These are phyloP conservation scores for Nemotelus nigrinus DNA, from an alignment of 2,888 invertebrate species.

Conservation along the genomic window DNA sequence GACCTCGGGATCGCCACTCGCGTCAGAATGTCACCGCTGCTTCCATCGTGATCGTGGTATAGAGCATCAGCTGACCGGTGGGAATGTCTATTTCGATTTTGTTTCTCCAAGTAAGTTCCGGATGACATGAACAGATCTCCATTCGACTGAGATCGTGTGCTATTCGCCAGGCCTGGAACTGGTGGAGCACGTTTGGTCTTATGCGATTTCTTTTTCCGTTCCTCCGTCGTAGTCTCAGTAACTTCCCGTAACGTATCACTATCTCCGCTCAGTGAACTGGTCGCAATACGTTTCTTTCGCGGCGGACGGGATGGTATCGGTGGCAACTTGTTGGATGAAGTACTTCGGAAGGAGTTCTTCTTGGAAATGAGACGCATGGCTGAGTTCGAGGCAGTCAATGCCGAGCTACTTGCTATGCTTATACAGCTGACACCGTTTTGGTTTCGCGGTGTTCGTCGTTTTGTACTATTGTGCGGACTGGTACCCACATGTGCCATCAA, in stretches of 20 bases:
- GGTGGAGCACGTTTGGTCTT: constrained; percentile 69
- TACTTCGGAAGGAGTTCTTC: constrained; percentile 53
- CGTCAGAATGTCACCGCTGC: constrained; percentile 83
- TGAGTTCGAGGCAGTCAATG: constrained; percentile 60
- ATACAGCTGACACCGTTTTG: constrained; percentile 81
- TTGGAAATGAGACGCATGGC: constrained; percentile 18
- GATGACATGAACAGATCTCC: constrained; percentile 48
- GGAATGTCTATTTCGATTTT: constrained; percentile 45
- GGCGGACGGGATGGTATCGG: constrained; percentile 75
- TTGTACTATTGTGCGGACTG: constrained; percentile 61
- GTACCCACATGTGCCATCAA: constrained; percentile 83
- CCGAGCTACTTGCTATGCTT: constrained; percentile 76
- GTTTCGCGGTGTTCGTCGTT: constrained; percentile 71
- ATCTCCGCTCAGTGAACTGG: constrained; percentile 71
- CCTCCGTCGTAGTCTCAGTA: constrained; percentile 65
- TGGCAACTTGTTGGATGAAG: constrained; percentile 58
- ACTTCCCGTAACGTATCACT: constrained; percentile 69
- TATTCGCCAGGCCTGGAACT: constrained; percentile 61
- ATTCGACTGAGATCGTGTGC: constrained; percentile 27
- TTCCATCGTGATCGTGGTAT: constrained; percentile 62
- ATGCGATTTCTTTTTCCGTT: constrained; percentile 69
- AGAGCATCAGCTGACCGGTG: constrained; percentile 32
- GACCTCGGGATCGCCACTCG: constrained; percentile 87
- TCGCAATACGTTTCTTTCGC: constrained; percentile 76
- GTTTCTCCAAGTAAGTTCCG: constrained; percentile 49